Conservation (phyloP, 2,888 invertebrate genomes). For the Drosophila suboccidentalis region DNA sequence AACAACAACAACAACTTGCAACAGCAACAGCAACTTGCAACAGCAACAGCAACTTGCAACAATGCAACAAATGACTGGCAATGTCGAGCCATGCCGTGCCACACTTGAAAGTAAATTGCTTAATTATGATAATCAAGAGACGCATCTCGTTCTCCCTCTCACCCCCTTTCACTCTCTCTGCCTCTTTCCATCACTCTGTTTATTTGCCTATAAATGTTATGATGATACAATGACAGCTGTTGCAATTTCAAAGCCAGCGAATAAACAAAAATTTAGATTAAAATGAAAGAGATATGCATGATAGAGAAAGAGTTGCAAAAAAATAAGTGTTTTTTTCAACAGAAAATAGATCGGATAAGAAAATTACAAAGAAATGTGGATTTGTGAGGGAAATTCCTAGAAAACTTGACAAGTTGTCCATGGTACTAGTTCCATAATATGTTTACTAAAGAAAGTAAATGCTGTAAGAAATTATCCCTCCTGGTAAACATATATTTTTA, state of each 20-base stretch:
- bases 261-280: background rate
- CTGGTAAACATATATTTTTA: too few species aligned
- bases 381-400: background rate
- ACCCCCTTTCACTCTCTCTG: background rate
- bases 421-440: background rate
- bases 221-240: conserved; percentile 6
- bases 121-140: conserved; percentile 75
- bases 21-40: conserved; percentile 57
- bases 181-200: background rate
- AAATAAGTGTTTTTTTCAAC: too few species aligned
- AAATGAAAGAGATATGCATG: background rate
- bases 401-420: too few species aligned
- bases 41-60: conserved; percentile 23
- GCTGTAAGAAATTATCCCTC: too few species aligned
- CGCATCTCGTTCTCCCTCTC: conserved; percentile 1
- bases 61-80: conserved; percentile 69
- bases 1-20: too few species aligned
- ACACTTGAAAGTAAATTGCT: conserved; percentile 75
- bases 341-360: background rate
- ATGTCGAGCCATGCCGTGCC: conserved; percentile 3
- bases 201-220: background rate
- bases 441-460: background rate
- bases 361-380: background rate
- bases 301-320: background rate
- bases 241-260: background rate